These are phyloP conservation scores for Rhinopithecus roxellana DNA, from an alignment of 2,113 vertebrate genomes.

Conservation along the genomic window DNA sequence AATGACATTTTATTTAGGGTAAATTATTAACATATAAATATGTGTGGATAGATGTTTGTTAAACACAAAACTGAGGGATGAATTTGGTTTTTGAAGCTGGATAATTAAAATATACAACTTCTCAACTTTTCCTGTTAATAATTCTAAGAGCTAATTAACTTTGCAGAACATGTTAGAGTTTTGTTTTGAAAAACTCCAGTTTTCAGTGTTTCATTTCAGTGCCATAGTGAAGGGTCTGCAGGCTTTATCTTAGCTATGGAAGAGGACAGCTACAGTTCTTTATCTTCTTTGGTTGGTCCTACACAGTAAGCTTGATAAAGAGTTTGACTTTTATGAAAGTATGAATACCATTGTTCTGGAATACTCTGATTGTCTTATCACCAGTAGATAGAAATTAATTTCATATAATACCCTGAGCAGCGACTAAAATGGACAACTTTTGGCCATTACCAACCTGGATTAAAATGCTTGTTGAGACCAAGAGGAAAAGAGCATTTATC, in stretches of 20 bases:
- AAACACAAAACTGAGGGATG: not conserved
- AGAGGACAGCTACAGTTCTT: not conserved
- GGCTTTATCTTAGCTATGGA: not conserved
- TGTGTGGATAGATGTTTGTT: not conserved
- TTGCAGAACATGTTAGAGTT: not conserved
- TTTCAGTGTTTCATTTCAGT: not conserved
- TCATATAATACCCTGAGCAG: not conserved
- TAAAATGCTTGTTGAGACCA: not conserved
- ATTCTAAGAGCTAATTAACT: not conserved
- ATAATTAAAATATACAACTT: not conserved
- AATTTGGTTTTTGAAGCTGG: not conserved
- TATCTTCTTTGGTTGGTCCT: not conserved
- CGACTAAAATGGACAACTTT: not conserved
- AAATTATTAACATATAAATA: not conserved
- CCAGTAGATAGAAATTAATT: not conserved
- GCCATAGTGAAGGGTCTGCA: fast-evolving
- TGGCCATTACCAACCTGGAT: not conserved
- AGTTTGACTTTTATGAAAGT: not conserved
- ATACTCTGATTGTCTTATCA: not conserved
- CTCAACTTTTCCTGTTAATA: not conserved
- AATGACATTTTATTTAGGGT: not conserved
- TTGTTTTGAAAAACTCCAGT: not conserved
- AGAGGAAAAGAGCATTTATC: not conserved
- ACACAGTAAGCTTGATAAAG: not conserved
- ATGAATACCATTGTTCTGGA: not conserved